These are phyloP conservation scores for Acanthococcus lagerstroemiae DNA, from an alignment of 2,888 invertebrate species.

Conservation along the genomic window DNA sequence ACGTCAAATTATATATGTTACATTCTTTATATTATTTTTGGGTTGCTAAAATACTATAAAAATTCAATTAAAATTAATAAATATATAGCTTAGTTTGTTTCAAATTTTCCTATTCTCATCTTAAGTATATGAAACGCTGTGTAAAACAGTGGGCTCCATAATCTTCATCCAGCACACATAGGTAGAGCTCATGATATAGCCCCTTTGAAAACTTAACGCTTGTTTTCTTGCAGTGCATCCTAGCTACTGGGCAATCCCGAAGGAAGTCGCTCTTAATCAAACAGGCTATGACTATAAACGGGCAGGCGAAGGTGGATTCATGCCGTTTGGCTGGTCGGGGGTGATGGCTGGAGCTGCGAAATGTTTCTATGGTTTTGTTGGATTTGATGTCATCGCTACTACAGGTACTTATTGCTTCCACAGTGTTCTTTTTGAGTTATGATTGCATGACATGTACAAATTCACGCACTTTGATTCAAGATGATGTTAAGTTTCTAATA, in stretches of 20 bases:
- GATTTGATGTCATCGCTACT: constrained; percentile 87
- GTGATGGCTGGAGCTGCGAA: constrained; percentile 81
- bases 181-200: background rate
- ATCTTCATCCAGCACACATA: too few species aligned
- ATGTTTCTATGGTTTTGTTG: constrained; percentile 71
- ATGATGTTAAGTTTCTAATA: too few species aligned
- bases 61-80: too few species aligned
- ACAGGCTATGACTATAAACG: too few species aligned
- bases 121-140: too few species aligned
- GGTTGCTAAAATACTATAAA: too few species aligned
- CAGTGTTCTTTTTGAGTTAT: too few species aligned
- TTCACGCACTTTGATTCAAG: too few species aligned
- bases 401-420: constrained; percentile 55
- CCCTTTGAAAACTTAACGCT: background rate
- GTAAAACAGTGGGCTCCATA: background rate
- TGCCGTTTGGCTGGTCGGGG: constrained; percentile 81
- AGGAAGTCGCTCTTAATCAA: constrained; percentile 7
- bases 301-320: constrained; percentile 72
- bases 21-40: background rate
- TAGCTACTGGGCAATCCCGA: constrained; percentile 35
- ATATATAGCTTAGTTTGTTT: too few species aligned
- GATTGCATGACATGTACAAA: too few species aligned
- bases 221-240: constrained; percentile 8
- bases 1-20: background rate
- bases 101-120: too few species aligned